Evolutionary conservation across 2,113 vertebrate genomes (phyloP).

Genomic region (Hypomesus transpacificus): DNA sequence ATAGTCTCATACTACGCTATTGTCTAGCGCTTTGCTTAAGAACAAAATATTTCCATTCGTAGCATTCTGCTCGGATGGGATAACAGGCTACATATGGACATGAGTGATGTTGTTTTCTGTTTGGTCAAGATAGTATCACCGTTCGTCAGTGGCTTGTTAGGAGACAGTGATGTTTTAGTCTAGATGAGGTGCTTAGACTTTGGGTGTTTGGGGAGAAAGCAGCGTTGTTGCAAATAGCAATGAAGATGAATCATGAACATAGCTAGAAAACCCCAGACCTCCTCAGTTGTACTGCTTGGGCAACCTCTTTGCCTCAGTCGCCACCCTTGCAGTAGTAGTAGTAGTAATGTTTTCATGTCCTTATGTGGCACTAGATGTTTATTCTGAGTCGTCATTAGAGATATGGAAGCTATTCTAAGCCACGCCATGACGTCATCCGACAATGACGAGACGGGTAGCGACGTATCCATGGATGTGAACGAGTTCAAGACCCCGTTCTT

Average conservation of each 20-base stretch:
- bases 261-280: constrained; percentile 33
- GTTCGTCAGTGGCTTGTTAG: constrained; percentile 11
- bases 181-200: constrained; percentile 22
- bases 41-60: background rate
- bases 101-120: constrained; percentile 19
- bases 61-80: constrained; percentile 5
- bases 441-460: constrained; percentile 63
- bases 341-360: constrained; percentile 7
- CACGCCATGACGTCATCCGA: constrained; percentile 66
- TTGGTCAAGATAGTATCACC: constrained; percentile 2
- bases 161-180: background rate
- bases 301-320: constrained; percentile 20
- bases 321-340: constrained; percentile 28
- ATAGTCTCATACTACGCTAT: background rate
- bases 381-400: constrained; percentile 24
- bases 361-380: constrained; percentile 38
- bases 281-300: constrained; percentile 38
- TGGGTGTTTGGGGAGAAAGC: constrained; percentile 21
- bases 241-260: constrained; percentile 57
- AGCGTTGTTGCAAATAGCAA: constrained; percentile 31
- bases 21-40: constrained; percentile 3
- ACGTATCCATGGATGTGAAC: constrained; percentile 62
- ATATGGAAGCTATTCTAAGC: constrained; percentile 17
- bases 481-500: constrained; percentile 63
- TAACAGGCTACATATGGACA: background rate